Percentiles rank a stretch among this genome's conserved stretches.
Conservation (phyloP, 2,797 vertebrate species). For the Hafferia zeledoni region DNA sequence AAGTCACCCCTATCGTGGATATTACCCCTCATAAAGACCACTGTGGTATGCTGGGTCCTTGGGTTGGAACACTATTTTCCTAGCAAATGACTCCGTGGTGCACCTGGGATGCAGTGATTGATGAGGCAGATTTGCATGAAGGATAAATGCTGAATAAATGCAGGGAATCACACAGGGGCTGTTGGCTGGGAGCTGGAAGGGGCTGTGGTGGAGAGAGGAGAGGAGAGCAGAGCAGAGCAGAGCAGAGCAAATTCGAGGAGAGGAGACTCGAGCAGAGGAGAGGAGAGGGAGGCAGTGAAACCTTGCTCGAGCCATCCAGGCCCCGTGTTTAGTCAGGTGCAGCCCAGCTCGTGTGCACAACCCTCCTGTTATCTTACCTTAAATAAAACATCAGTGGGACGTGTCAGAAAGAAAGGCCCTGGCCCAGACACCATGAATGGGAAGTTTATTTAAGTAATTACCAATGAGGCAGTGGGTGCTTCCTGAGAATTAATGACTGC, state of each 20-base stretch:
- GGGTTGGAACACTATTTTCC: constrained; percentile 1
- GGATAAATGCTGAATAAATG: background rate
- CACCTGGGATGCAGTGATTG: constrained; percentile 40
- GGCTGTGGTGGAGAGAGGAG: background rate
- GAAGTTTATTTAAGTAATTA: constrained; percentile 61
- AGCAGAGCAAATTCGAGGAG: no score
- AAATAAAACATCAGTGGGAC: background rate
- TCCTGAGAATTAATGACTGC: constrained; percentile 2
- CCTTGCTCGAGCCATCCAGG: background rate
- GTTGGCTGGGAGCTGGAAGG: background rate
- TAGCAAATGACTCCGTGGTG: background rate
- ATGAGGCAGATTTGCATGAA: constrained; percentile 19
- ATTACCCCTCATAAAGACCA: background rate
- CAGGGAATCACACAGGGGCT: background rate
- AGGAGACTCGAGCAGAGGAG: no score
- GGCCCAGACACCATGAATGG: background rate
- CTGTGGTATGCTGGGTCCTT: background rate
- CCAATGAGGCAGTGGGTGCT: constrained; percentile 13
- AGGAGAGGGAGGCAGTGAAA: background rate
- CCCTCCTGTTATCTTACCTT: constrained; percentile 12
- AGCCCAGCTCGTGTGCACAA: background rate
- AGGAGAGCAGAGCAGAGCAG: no score
- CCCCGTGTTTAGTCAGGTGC: constrained; percentile 57
- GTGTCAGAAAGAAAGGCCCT: background rate
- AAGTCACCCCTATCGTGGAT: background rate